phyloP scores from a whole-genome alignment of 2,113 vertebrate genomes.

The Rhodinocichla rosea region DNA sequence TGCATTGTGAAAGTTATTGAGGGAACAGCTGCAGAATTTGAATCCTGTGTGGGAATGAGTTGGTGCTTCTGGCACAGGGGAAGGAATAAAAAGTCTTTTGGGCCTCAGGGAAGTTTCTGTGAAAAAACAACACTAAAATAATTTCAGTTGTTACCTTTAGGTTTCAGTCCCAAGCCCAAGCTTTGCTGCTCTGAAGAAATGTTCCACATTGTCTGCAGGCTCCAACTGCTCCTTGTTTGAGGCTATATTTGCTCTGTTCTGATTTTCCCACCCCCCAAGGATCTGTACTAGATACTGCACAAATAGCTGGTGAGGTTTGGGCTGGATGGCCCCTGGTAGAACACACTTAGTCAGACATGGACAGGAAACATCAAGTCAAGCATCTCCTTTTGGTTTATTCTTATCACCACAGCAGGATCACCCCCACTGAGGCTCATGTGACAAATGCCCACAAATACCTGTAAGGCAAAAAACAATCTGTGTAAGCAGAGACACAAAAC shows the following conservation, averaged over 20 bases:
- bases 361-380: neutral
- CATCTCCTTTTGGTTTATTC: neutral
- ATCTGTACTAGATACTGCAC: slow-evolving; percentile 28
- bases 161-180: slow-evolving; percentile 20
- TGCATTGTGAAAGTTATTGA: slow-evolving; percentile 29
- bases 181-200: neutral
- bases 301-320: neutral
- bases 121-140: slow-evolving; percentile 26
- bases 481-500: neutral
- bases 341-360: neutral
- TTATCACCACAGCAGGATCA: neutral
- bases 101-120: slow-evolving; percentile 44
- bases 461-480: neutral
- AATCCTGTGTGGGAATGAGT: slow-evolving; percentile 19
- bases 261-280: slow-evolving; percentile 26
- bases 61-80: slow-evolving; percentile 15
- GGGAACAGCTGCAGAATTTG: slow-evolving; percentile 48
- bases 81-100: slow-evolving; percentile 31
- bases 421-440: neutral
- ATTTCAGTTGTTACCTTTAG: slow-evolving; percentile 25
- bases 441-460: neutral
- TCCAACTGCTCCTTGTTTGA: neutral
- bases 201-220: neutral
- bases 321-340: neutral
- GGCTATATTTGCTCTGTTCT: slow-evolving; percentile 32